A percentile compares a stretch with the other conserved stretches of the same genome.
Evolutionary conservation across 2,888 invertebrate genomes (phyloP).

Genomic region (Drosophila rellima): DNA sequence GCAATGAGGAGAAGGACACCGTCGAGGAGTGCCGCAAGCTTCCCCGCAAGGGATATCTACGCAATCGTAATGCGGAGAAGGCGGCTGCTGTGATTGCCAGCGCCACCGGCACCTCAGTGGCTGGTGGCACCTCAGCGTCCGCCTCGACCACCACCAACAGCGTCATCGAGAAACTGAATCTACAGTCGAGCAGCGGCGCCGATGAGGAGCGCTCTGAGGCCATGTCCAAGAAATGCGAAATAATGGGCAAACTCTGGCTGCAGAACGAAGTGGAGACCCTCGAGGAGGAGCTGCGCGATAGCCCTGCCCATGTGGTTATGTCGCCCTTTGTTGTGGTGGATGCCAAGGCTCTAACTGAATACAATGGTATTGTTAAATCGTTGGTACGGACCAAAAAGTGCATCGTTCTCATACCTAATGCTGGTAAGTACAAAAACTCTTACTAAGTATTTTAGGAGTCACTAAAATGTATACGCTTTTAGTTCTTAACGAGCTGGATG

Average conservation of each 20-base stretch:
- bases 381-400: slow-evolving; percentile 93
- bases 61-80: slow-evolving; percentile 84
- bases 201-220: slow-evolving; percentile 85
- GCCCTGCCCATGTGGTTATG: slow-evolving; percentile 86
- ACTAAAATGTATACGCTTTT: slow-evolving; percentile 63
- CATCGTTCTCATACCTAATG: slow-evolving; percentile 94
- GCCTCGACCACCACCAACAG: slow-evolving; percentile 83
- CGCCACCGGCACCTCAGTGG: slow-evolving; percentile 71
- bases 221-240: slow-evolving; percentile 83
- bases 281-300: slow-evolving; percentile 88
- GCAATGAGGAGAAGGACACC: slow-evolving; percentile 85
- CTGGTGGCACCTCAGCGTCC: slow-evolving; percentile 80
- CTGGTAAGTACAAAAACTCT: slow-evolving; percentile 88
- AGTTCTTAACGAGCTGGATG: slow-evolving; percentile 96
- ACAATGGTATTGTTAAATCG: slow-evolving; percentile 92
- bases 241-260: slow-evolving; percentile 96
- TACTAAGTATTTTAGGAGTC: background rate
- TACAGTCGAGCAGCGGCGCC: slow-evolving; percentile 85
- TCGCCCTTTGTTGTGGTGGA: slow-evolving; percentile 96
- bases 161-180: slow-evolving; percentile 80
- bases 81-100: slow-evolving; percentile 68
- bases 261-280: slow-evolving; percentile 94
- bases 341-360: slow-evolving; percentile 91
- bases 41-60: slow-evolving; percentile 85
- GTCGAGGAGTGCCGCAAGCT: slow-evolving; percentile 85